Evolutionary conservation across 2,113 vertebrate species (phyloP).

Genomic region (Geococcyx californianus): DNA sequence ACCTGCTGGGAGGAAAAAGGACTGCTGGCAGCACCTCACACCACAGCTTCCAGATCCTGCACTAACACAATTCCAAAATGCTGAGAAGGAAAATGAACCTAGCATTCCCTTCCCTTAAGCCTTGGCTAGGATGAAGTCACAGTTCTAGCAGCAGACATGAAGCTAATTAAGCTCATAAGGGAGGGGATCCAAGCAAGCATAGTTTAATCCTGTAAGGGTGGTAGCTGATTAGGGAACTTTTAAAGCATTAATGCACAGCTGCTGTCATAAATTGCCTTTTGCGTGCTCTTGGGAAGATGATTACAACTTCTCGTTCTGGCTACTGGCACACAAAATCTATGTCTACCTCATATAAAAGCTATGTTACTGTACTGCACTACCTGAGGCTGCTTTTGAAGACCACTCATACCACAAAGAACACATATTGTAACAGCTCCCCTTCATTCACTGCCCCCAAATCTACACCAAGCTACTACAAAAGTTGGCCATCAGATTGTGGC

Average conservation of each 20-base stretch:
- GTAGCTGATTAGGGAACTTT: neutral
- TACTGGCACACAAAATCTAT: neutral
- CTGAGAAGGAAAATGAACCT: neutral
- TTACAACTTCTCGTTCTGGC: neutral
- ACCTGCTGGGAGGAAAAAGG: neutral
- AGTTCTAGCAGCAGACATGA: neutral
- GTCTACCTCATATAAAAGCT: neutral
- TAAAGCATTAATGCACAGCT: neutral
- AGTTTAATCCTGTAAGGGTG: neutral
- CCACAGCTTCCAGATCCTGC: neutral
- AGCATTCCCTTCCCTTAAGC: neutral
- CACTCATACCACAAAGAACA: neutral
- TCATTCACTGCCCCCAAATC: neutral
- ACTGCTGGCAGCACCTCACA: neutral
- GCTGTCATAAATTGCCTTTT: neutral
- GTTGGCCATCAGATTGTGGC: neutral
- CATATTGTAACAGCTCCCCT: neutral
- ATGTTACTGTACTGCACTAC: neutral
- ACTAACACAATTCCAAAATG: neutral
- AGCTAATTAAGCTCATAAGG: neutral
- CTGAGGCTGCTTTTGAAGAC: neutral
- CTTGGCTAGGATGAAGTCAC: neutral
- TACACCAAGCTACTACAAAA: neutral
- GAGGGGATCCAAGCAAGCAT: neutral
- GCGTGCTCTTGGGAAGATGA: accelerated